Evolutionary conservation across 2,797 vertebrate species (phyloP), one percentile per base, ranked within the genome.

Genomic region (Pempheris klunzingeri): DNA sequence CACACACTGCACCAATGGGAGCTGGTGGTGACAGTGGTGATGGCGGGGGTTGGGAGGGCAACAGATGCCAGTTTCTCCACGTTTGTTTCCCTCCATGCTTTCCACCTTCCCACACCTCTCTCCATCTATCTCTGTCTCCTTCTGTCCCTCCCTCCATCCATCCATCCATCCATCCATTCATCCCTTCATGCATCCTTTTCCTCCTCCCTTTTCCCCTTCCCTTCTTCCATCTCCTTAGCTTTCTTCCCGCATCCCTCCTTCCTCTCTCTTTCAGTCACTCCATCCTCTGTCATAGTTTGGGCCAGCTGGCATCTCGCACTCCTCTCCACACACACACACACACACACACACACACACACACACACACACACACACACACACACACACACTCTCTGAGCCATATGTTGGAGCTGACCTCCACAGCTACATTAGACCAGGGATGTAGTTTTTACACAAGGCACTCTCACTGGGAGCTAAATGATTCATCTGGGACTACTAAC

Each of bases 51-150:
- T 87, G 81, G 80, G 78, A 88, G 85, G 87, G 79, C 84, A 88
- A 84, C 90, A 89, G 87, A 91, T 91, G 90, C 87, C 90, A 90
- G 79, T 90, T 87, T 71, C 83, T 85, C 74, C 57, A 44, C 49
- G 39, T 88, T 78, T 87, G 70, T 85, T 86, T 87, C 77, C 52
- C 78, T 82, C 71, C 49, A 34, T 75, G 80, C 43, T 59, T 77
- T 79, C 86, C 85, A 90, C 83, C 85, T 82, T 70, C 67, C 77
- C 76, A 73, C 82, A 73, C 82, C 77, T 73, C 64, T 53, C 81
- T 76, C 62, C 68, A 73, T 81, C 78, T 53, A 78, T 86, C 83
- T 67, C 74, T 39, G 47, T 47, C 75, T 71, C 71, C 78, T 15
- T 74, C 59, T 49, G n/a, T 74, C 52, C 39, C n/a, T 69, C 53